phyloP scores from a whole-genome alignment of 2,113 vertebrate genomes.

The Poecilia latipinna region DNA sequence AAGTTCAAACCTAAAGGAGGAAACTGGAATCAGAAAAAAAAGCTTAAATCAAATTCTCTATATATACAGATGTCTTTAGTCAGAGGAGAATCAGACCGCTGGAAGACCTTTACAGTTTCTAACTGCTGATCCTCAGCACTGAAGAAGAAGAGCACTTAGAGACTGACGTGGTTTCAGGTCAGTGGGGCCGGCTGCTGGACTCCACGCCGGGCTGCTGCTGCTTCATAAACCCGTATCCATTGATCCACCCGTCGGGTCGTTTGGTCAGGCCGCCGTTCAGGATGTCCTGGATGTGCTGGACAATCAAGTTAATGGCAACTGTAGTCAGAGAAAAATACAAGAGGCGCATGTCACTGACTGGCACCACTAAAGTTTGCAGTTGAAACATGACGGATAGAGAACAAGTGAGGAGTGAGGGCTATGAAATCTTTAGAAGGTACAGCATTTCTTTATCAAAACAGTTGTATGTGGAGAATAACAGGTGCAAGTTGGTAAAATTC shows the following conservation, averaged over 20 bases:
- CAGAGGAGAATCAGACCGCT: not conserved
- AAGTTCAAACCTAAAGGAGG: not conserved
- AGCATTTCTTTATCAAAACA: not conserved
- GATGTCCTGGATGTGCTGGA: slow-evolving; percentile 99
- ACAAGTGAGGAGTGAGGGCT: not conserved
- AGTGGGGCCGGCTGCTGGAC: slow-evolving; percentile 90
- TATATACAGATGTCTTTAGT: not conserved
- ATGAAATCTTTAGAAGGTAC: not conserved
- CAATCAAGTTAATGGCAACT: slow-evolving; percentile 97
- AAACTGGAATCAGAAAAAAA: not conserved
- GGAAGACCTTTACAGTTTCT: not conserved
- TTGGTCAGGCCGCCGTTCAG: slow-evolving; percentile 92
- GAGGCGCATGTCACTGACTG: too few relatives aligned
- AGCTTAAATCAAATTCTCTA: not conserved
- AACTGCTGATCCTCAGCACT: not conserved
- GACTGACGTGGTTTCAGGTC: slow-evolving; percentile 51
- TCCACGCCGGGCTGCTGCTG: slow-evolving; percentile 85
- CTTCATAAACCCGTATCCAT: slow-evolving; percentile 78
- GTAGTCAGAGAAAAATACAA: slow-evolving; percentile 14
- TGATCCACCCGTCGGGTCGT: slow-evolving; percentile 88
- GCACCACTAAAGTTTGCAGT: not conserved
- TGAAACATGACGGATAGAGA: not conserved
- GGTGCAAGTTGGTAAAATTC: not conserved
- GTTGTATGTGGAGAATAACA: not conserved
- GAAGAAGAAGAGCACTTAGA: not conserved